Conservation (phyloP, 2,888 invertebrate species). For the Congeria kusceri region DNA sequence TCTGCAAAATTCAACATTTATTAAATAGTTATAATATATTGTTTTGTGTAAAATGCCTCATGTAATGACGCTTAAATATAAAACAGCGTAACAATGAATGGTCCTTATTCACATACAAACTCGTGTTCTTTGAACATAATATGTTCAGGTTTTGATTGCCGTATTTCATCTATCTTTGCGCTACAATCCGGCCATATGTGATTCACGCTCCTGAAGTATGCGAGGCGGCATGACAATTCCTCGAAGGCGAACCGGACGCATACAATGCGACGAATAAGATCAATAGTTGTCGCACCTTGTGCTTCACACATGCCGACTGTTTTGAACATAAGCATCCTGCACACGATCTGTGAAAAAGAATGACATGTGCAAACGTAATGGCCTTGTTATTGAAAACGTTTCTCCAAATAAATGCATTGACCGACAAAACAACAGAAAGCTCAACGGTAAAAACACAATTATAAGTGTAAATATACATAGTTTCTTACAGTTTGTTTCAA, state of each 20-base stretch:
- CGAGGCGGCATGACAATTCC: slow-evolving; percentile 45
- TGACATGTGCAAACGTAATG: no score
- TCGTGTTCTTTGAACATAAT: slow-evolving; percentile 59
- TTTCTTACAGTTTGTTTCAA: no score
- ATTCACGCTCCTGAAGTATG: slow-evolving; percentile 67
- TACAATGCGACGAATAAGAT: slow-evolving; percentile 30
- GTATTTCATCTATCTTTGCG: slow-evolving; percentile 38
- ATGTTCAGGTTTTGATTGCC: slow-evolving; percentile 49
- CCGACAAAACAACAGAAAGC: no score
- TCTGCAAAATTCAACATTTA: slow-evolving; percentile 30
- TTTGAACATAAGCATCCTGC: no score
- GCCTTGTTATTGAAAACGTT: no score
- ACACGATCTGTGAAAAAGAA: neutral
- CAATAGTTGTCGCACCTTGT: slow-evolving; percentile 1
- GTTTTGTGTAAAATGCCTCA: no score
- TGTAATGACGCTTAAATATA: no score
- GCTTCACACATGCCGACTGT: no score
- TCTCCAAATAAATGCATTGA: no score
- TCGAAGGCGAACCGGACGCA: slow-evolving; percentile 49
- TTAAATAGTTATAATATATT: no score
- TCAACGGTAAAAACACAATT: no score
- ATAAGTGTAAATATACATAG: no score
- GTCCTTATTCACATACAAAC: slow-evolving; percentile 52
- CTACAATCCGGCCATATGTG: slow-evolving; percentile 67
- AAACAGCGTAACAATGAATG: neutral